Base-by-base conservation (phyloP, 2,797 vertebrate species). In the Acanthurus tractus region DNA sequence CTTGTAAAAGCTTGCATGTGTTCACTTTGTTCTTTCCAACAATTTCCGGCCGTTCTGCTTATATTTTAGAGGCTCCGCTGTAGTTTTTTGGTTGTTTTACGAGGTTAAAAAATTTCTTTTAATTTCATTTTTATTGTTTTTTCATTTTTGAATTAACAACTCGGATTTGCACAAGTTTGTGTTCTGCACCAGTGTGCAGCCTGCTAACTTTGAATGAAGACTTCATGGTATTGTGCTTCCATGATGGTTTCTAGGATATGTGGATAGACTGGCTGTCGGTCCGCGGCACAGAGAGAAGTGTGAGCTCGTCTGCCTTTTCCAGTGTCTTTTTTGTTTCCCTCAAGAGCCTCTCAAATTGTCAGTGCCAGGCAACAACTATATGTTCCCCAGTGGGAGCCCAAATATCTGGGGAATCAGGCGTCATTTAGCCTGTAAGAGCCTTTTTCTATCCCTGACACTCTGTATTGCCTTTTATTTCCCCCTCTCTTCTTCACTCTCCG, bases 401-500 rank as follows among this genome's bases (percentile, higher is more conserved):
- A 93, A 90, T 93, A 94, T 93, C 94, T 88, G 91, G 94, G 94
- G 94, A 95, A 94, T 95, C 91, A 90, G 92, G 92, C 95, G 80
- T 94, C 93, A 95, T 95, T 95, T 94, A 95, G 94, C 94, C 94
- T 85, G 88, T 90, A 89, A 94, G 89, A 94, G 90, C 78, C 91
- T 94, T 88, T 90, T 83, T 85, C 83, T 86, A 79, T 92, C 73
- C 59, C 71, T 86, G 82, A 83, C 86, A 80, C 84, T 75, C 76
- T 81, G 70, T 73, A 62, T 80, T 84, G 78, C 63, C 68, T 88
- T 86, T 90, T 87, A 76, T 86, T 88, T 77, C 76, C 77, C 72
- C 56, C 45, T 15, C 67, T 81, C 89, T 81, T 65, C 38, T 65
- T 53, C 74, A 65, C 74, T 69, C 54, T 50, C 74, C 45, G 17